A percentile compares a stretch with the other conserved stretches of the same genome.
Evolutionary conservation across 2,888 invertebrate genomes (phyloP).

Genomic region (Tenthredo mesomela): DNA sequence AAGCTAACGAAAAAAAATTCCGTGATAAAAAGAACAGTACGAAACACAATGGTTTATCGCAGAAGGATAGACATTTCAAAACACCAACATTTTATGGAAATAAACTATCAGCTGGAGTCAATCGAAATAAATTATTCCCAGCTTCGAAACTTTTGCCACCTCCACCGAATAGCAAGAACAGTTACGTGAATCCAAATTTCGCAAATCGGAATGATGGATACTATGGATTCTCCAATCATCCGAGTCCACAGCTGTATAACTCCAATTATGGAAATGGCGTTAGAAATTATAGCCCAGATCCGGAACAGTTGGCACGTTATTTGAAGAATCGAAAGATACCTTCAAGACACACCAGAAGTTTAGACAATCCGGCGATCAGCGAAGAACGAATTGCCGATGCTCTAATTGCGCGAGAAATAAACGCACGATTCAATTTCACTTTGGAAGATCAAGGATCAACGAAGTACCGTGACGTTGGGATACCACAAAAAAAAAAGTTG

Average conservation of each 20-base stretch:
- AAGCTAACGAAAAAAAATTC: slow-evolving; percentile 38
- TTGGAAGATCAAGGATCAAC: neutral
- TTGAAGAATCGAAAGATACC: slow-evolving; percentile 11
- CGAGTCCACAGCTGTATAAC: neutral
- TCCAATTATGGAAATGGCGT: neutral
- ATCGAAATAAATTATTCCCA: slow-evolving; percentile 50
- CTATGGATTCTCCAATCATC: neutral
- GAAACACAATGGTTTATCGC: slow-evolving; percentile 17
- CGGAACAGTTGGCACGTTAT: slow-evolving; percentile 14
- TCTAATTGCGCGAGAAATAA: slow-evolving; percentile 53
- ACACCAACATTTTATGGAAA: slow-evolving; percentile 3
- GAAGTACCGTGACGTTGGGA: slow-evolving; percentile 8
- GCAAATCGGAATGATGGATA: neutral
- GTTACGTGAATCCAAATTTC: slow-evolving; percentile 60
- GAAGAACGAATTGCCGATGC: slow-evolving; percentile 44
- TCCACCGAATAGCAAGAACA: slow-evolving; percentile 58
- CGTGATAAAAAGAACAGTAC: neutral
- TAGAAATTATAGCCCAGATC: slow-evolving; percentile 32
- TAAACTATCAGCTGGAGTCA: neutral
- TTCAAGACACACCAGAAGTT: slow-evolving; percentile 20
- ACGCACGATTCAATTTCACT: slow-evolving; percentile 44
- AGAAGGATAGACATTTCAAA: slow-evolving; percentile 11
- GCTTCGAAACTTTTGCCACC: slow-evolving; percentile 63
- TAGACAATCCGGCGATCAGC: neutral
- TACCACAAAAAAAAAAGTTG: slow-evolving; percentile 54